Conservation (phyloP, 2,888 invertebrate genomes). For the Protophormia terraenovae region DNA sequence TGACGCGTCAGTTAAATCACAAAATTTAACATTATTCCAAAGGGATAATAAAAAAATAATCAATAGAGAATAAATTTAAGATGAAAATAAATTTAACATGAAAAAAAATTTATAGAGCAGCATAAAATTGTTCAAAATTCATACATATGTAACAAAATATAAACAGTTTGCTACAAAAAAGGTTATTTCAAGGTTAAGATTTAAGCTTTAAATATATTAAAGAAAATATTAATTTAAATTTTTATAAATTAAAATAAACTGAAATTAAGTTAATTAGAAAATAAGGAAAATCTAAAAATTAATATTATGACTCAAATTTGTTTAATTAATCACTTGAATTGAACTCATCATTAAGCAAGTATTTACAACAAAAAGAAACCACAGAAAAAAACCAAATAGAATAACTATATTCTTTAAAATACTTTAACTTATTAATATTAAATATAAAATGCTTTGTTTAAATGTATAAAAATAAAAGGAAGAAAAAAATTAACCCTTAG, state of each 20-base stretch:
- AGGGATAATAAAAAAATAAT: slow-evolving; percentile 41
- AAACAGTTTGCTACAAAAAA: no score
- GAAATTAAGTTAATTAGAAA: no score
- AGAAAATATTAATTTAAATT: no score
- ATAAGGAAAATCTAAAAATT: no score
- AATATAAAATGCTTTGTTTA: no score
- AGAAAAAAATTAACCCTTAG: no score
- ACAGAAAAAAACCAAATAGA: not conserved
- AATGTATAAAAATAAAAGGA: no score
- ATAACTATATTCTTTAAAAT: not conserved
- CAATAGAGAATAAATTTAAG: slow-evolving; percentile 40
- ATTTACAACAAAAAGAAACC: not conserved
- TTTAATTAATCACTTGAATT: slow-evolving; percentile 10
- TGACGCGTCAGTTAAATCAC: slow-evolving; percentile 32
- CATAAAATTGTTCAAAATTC: no score
- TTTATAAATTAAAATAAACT: no score
- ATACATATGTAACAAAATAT: not conserved
- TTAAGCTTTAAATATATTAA: no score
- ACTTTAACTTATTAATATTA: not conserved
- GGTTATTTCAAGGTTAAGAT: slow-evolving; percentile 59
- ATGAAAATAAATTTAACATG: not conserved
- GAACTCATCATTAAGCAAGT: not conserved
- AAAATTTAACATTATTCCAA: not conserved
- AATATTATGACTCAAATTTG: slow-evolving; percentile 2
- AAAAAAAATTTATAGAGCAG: no score